Conservation (phyloP, 2,888 invertebrate species). For the Hermaeophaga mercurialis region DNA sequence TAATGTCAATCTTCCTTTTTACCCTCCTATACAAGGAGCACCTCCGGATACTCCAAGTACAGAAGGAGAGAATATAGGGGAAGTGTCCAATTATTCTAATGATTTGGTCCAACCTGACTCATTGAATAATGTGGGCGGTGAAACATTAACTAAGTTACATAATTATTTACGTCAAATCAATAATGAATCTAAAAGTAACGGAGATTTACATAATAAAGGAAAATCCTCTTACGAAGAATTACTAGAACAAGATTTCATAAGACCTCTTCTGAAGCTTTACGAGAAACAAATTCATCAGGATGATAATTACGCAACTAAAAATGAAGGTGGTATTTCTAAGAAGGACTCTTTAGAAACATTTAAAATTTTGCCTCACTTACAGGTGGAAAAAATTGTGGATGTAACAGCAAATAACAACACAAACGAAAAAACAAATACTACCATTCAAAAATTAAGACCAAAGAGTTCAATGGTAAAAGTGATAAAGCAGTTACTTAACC, state of each 20-base stretch:
- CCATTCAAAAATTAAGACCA: too few relatives aligned
- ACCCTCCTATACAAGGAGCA: conserved; percentile 20
- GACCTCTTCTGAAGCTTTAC: conserved; percentile 52
- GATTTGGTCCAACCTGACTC: conserved; percentile 1
- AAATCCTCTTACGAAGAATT: conserved; percentile 52
- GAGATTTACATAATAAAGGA: conserved; percentile 39
- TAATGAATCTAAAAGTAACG: conserved; percentile 34
- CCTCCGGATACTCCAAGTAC: conserved; percentile 1
- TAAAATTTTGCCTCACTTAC: conserved; percentile 46
- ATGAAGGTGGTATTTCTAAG: conserved; percentile 47
- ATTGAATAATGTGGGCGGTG: conserved; percentile 10
- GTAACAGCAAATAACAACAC: conserved; percentile 23
- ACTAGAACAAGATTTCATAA: conserved; percentile 52
- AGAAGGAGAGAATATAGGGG: not conserved
- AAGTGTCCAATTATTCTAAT: conserved; percentile 7
- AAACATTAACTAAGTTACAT: conserved; percentile 42
- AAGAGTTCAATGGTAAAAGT: conserved; percentile 1
- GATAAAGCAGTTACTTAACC: conserved; percentile 9
- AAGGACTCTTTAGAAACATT: conserved; percentile 49
- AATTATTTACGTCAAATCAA: conserved; percentile 44
- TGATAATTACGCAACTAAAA: conserved; percentile 39
- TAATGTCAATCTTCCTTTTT: conserved; percentile 13
- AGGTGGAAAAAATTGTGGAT: conserved; percentile 46
- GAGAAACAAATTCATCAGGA: conserved; percentile 45
- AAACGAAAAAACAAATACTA: not conserved